Percentiles rank a stretch among this genome's conserved stretches.
phyloP scores from a whole-genome alignment of 2,113 vertebrate genomes.

The Cololabis saira region DNA sequence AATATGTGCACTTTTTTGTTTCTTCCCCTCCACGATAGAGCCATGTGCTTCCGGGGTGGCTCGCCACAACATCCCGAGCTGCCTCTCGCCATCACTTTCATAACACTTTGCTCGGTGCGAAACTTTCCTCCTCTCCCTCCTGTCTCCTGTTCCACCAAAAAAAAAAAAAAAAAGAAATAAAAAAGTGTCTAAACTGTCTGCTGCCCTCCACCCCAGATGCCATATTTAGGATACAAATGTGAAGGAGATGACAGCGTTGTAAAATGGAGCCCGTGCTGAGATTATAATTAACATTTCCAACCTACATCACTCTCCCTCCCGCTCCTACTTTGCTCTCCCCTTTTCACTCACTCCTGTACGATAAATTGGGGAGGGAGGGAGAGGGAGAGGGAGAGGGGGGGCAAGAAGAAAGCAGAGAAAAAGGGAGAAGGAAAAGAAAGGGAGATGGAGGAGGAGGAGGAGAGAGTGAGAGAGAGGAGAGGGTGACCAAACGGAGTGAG shows the following conservation, averaged over 20 bases:
- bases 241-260: constrained; percentile 78
- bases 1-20: constrained; percentile 42
- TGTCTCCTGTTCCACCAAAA: not conserved
- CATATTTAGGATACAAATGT: constrained; percentile 78
- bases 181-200: constrained; percentile 57
- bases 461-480: constrained; percentile 48
- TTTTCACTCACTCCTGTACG: constrained; percentile 80
- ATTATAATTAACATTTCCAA: constrained; percentile 87
- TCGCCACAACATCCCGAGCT: constrained; percentile 26
- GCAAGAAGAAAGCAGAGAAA: constrained; percentile 63
- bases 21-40: constrained; percentile 3
- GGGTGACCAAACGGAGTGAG: constrained; percentile 79
- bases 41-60: constrained; percentile 54
- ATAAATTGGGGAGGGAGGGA: constrained; percentile 58
- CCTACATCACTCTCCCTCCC: constrained; percentile 81
- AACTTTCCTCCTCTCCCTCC: constrained; percentile 39
- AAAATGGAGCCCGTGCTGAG: constrained; percentile 83
- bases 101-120: constrained; percentile 50
- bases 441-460: constrained; percentile 31
- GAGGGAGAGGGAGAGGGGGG: constrained; percentile 32
- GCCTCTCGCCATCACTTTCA: constrained; percentile 44
- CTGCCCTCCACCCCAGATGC: constrained; percentile 71
- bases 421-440: constrained; percentile 47
- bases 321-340: constrained; percentile 59
- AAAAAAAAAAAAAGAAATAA: constrained; percentile 1